These are phyloP conservation scores for Blastobasis lacticolella DNA, from an alignment of 2,888 invertebrate genomes.

Conservation along the genomic window DNA sequence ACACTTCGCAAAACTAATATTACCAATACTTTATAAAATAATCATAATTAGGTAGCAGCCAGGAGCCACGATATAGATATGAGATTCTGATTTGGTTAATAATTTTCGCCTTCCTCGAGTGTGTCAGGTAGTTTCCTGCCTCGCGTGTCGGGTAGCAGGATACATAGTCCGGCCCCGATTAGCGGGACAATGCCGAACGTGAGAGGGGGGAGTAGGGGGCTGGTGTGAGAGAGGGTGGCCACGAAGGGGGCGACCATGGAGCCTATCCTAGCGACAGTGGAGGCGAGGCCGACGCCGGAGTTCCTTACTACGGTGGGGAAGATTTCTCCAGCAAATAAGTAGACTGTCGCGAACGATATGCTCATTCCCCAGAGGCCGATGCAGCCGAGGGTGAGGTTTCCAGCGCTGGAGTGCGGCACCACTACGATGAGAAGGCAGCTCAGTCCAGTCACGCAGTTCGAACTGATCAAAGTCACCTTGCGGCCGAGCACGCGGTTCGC, in stretches of 20 bases:
- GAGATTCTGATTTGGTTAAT: constrained; percentile 26
- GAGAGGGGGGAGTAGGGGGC: constrained; percentile 79
- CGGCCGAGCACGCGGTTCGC: constrained; percentile 79
- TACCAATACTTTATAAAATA: too few relatives aligned
- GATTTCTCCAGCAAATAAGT: constrained; percentile 90
- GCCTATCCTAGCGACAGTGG: constrained; percentile 89
- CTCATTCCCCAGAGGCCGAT: constrained; percentile 87
- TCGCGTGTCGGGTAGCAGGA: constrained; percentile 85
- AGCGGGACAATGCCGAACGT: constrained; percentile 82
- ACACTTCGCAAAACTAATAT: too few relatives aligned
- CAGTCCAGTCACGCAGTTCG: constrained; percentile 78
- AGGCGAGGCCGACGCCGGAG: constrained; percentile 88
- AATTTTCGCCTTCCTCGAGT: constrained; percentile 83
- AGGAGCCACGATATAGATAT: background rate
- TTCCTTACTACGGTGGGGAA: constrained; percentile 93
- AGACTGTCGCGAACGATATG: constrained; percentile 88
- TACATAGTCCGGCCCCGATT: constrained; percentile 78
- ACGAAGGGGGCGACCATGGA: constrained; percentile 90
- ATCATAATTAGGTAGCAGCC: too few relatives aligned
- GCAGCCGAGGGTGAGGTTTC: constrained; percentile 78
- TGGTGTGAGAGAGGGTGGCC: constrained; percentile 75
- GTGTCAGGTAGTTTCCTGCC: constrained; percentile 85
- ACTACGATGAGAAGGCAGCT: constrained; percentile 78
- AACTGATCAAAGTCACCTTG: constrained; percentile 76
- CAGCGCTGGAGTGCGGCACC: constrained; percentile 59